These are phyloP conservation scores for Riparia riparia DNA, from an alignment of 2,113 vertebrate genomes.

Conservation along the genomic window DNA sequence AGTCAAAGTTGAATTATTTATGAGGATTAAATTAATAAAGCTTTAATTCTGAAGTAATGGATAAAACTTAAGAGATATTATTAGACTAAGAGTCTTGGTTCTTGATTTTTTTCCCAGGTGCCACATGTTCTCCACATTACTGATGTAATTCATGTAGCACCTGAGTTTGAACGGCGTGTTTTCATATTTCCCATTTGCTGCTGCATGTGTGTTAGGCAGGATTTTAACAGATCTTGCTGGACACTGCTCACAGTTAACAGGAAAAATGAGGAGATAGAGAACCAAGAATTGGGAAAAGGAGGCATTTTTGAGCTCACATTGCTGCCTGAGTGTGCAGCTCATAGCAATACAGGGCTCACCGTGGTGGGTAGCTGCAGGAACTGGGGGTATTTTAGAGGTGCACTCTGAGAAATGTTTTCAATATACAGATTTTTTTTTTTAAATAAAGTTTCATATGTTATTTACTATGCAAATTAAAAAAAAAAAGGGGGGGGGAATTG, in stretches of 20 bases:
- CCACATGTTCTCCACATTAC: neutral
- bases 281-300: neutral
- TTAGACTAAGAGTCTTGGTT: neutral
- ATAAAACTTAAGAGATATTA: neutral
- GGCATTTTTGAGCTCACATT: accelerated
- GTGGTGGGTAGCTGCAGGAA: neutral
- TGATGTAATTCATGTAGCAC: neutral
- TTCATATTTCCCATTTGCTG: neutral
- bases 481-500: neutral
- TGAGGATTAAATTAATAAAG: neutral
- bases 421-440: neutral
- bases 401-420: neutral
- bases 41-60: neutral
- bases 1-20: neutral
- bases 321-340: neutral
- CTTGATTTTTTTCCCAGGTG: neutral
- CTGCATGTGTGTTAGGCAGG: neutral
- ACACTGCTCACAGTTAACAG: neutral
- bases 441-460: neutral
- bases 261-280: neutral
- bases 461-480: neutral
- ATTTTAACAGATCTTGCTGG: neutral
- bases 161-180: neutral
- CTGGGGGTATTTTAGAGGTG: neutral
- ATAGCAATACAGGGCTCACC: neutral